A percentile compares a stretch with the other conserved stretches of the same genome.
Conservation (phyloP, 2,888 invertebrate genomes). For the Sarcophaga variegata region DNA sequence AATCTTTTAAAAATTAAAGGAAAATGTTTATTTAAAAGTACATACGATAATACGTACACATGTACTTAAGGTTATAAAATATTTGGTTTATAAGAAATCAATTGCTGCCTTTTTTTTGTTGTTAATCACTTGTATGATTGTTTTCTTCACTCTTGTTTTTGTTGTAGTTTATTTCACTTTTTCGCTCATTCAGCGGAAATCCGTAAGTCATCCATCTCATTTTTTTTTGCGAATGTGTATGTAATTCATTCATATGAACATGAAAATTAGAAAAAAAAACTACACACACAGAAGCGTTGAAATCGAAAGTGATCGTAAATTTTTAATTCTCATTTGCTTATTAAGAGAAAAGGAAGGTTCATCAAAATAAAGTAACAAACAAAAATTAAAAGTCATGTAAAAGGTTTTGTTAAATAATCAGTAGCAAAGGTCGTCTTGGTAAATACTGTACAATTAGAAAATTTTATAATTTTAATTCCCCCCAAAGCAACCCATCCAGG, state of each 20-base stretch:
- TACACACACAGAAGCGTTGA: conserved; percentile 1
- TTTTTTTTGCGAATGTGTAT: conserved; percentile 14
- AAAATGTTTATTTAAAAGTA: neutral
- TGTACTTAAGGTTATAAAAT: no score
- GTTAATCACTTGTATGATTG: neutral
- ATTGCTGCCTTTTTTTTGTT: conserved; percentile 24
- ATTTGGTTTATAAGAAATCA: conserved; percentile 14
- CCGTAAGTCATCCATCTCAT: conserved; percentile 58
- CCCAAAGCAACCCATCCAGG: no score
- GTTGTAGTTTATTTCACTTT: conserved; percentile 50
- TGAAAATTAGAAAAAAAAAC: conserved; percentile 6
- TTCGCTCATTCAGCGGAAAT: conserved; percentile 64
- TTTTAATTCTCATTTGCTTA: conserved; percentile 31
- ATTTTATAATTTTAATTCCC: no score
- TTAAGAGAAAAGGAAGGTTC: neutral
- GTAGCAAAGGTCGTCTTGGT: neutral
- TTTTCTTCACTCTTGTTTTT: conserved; percentile 2
- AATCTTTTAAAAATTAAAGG: neutral
- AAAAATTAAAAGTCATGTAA: neutral
- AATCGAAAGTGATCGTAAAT: conserved; percentile 62
- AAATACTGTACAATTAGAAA: no score
- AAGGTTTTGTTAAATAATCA: neutral
- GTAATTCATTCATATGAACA: conserved; percentile 52
- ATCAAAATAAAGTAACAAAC: conserved; percentile 7
- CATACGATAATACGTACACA: no score